These are phyloP conservation scores for Parauchenoglanis ngamensis DNA, from an alignment of 2,797 vertebrate species.

Conservation along the genomic window DNA sequence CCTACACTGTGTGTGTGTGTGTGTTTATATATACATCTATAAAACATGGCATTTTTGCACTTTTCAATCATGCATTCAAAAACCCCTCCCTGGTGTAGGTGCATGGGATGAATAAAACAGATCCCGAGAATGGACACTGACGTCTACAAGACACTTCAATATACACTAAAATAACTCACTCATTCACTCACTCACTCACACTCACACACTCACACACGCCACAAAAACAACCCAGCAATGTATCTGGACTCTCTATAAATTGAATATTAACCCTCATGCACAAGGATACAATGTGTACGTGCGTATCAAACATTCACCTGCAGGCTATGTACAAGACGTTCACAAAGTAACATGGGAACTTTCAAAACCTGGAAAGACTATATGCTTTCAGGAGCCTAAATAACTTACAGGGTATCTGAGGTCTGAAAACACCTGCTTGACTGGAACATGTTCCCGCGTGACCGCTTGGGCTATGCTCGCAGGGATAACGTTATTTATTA, in stretches of 20 bases:
- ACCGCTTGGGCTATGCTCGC: too few relatives aligned
- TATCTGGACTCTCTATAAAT: too few relatives aligned
- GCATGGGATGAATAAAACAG: slow-evolving; percentile 21
- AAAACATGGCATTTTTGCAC: slow-evolving; percentile 17
- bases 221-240: not conserved
- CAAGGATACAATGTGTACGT: not conserved
- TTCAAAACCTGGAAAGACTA: too few relatives aligned
- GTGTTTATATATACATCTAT: not conserved
- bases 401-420: too few relatives aligned
- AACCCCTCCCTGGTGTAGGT: not conserved
- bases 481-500: too few relatives aligned
- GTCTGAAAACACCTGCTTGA: too few relatives aligned
- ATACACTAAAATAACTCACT: not conserved
- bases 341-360: too few relatives aligned
- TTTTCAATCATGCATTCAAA: slow-evolving; percentile 5
- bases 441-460: too few relatives aligned
- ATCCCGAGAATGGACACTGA: not conserved
- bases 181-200: not conserved
- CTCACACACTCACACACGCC: not conserved
- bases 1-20: not conserved
- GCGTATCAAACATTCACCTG: too few relatives aligned
- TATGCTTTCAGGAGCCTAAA: too few relatives aligned
- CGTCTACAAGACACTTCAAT: slow-evolving; percentile 2
- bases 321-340: too few relatives aligned
- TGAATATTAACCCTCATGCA: too few relatives aligned